These are phyloP conservation scores for Coelinius sp. DNA, from an alignment of 2,888 invertebrate genomes.

Conservation along the genomic window DNA sequence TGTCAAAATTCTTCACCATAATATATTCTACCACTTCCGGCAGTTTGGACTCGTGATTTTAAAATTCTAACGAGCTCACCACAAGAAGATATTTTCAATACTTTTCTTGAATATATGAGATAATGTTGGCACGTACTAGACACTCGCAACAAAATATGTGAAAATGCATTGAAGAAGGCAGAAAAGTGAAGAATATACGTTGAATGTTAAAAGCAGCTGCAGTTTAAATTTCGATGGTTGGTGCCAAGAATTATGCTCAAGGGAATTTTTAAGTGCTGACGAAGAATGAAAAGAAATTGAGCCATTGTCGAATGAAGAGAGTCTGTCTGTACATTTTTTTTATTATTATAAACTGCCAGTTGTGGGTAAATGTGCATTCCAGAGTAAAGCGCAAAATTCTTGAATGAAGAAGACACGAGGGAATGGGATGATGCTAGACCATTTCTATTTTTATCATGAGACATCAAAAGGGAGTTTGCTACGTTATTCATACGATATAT, in stretches of 20 bases:
- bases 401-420: constrained; percentile 4
- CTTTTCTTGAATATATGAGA: too few species aligned
- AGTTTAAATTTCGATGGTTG: not conserved
- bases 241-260: constrained; percentile 16
- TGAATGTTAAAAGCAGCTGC: not conserved
- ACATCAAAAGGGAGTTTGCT: constrained; percentile 15
- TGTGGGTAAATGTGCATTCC: not conserved
- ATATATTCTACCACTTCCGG: not conserved
- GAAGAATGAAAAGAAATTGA: not conserved
- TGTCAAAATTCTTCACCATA: not conserved
- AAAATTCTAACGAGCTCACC: not conserved
- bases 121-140: not conserved
- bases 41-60: not conserved
- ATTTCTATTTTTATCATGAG: constrained; percentile 30
- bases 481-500: constrained; percentile 11
- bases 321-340: not conserved
- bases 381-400: constrained; percentile 17
- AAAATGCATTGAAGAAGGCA: not conserved
- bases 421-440: constrained; percentile 29
- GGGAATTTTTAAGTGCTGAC: not conserved
- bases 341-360: not conserved
- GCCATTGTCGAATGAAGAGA: constrained; percentile 2
- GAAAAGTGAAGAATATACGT: too few species aligned
- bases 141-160: not conserved
- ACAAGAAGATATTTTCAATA: too few species aligned